phyloP scores from a whole-genome alignment of 2,888 invertebrate species.

The Parasteatoda lunata region DNA sequence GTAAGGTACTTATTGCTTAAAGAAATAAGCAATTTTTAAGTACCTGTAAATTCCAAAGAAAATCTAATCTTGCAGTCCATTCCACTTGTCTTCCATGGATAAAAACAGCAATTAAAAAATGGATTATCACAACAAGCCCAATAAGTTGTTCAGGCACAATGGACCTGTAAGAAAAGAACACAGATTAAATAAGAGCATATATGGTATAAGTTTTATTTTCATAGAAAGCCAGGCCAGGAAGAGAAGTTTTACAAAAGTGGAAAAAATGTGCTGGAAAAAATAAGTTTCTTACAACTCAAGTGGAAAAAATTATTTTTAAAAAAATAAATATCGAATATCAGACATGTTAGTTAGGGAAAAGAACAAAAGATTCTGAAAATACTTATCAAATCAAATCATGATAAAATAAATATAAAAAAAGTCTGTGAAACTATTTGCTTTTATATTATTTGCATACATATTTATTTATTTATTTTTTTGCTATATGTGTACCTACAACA shows the following conservation, averaged over 20 bases:
- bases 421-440: too few species aligned
- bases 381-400: too few species aligned
- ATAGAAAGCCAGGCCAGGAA: not conserved
- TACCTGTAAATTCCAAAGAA: conserved; percentile 77
- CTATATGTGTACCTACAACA: too few species aligned
- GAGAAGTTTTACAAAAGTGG: too few species aligned
- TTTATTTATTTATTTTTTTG: too few species aligned
- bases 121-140: conserved; percentile 81
- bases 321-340: too few species aligned
- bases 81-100: conserved; percentile 87
- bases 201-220: not conserved
- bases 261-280: not conserved
- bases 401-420: too few species aligned
- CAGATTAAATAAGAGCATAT: not conserved
- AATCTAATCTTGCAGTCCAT: conserved; percentile 85
- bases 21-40: too few species aligned
- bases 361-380: too few species aligned
- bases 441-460: too few species aligned
- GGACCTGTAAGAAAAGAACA: conserved; percentile 74
- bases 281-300: not conserved
- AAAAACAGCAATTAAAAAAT: conserved; percentile 87
- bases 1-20: too few species aligned
- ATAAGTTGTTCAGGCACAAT: conserved; percentile 86
- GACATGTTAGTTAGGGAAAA: too few species aligned
- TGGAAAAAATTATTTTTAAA: not conserved